Percentiles rank a stretch among this genome's conserved stretches.
Conservation (phyloP, 2,797 vertebrate species). For the Fundulus diaphanus region DNA sequence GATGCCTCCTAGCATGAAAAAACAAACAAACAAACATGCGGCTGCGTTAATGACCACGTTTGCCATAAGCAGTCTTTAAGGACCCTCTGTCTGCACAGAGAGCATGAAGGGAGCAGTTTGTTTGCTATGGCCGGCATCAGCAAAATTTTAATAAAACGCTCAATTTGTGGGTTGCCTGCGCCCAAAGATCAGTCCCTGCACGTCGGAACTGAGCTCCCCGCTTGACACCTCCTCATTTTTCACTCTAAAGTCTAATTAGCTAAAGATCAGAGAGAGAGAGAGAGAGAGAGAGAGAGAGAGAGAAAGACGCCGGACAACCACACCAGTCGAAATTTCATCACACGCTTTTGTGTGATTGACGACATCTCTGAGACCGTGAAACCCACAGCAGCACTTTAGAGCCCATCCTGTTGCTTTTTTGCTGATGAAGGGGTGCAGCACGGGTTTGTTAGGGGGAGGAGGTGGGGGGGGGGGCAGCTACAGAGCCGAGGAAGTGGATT, state of each 20-base stretch:
- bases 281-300: conserved; percentile 41
- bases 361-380: conserved; percentile 58
- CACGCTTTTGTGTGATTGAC: conserved; percentile 63
- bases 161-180: conserved; percentile 45
- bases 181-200: conserved; percentile 56
- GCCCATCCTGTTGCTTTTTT: conserved; percentile 48
- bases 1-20: not conserved
- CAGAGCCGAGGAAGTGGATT: conserved; percentile 54
- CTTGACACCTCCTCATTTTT: conserved; percentile 57
- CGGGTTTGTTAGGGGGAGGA: conserved; percentile 61
- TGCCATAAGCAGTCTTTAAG: not conserved
- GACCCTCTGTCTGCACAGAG: conserved; percentile 15
- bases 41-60: not conserved
- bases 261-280: conserved; percentile 31
- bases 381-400: conserved; percentile 47
- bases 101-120: conserved; percentile 31
- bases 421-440: conserved; percentile 61
- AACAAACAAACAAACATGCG: conserved; percentile 3
- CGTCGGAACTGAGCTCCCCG: conserved; percentile 54
- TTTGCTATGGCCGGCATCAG: conserved; percentile 43
- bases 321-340: conserved; percentile 60
- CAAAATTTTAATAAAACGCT: conserved; percentile 56
- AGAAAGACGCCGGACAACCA: conserved; percentile 58
- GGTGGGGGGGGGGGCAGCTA: conserved; percentile 64
- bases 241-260: conserved; percentile 60